Conservation (phyloP, 2,797 vertebrate species). For the Dermochelys coriacea region DNA sequence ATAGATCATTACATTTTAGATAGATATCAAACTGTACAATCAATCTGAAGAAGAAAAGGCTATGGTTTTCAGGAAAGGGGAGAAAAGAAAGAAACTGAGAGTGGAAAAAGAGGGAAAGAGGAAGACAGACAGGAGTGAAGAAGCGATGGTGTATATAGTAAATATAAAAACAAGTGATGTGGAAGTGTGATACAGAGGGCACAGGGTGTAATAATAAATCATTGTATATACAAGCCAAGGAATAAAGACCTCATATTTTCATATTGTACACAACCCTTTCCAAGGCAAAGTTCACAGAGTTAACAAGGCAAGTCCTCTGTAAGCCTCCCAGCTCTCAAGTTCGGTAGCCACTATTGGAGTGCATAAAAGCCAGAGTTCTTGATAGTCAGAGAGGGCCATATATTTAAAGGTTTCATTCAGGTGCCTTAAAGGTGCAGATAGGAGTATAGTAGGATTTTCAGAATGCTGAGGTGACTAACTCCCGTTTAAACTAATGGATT, state of each 20-base stretch:
- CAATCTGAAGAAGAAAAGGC: background rate
- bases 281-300: background rate
- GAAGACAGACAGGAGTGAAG: background rate
- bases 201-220: background rate
- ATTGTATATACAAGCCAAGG: slow-evolving; percentile 3
- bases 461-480: background rate
- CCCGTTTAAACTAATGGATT: background rate
- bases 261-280: background rate
- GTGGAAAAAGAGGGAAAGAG: background rate
- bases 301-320: background rate
- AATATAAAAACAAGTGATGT: background rate
- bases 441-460: background rate
- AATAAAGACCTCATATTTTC: background rate
- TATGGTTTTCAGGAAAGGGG: background rate
- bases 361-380: background rate
- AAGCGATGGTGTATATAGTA: background rate
- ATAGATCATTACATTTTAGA: background rate
- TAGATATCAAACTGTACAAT: background rate
- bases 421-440: background rate
- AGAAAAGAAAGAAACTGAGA: background rate
- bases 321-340: background rate
- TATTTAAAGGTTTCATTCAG: background rate
- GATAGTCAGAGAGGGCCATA: background rate
- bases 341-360: background rate
- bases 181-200: background rate